A percentile compares a stretch with the other conserved stretches of the same genome.
Conservation (phyloP, 2,888 invertebrate genomes). For the Nomada fucata region DNA sequence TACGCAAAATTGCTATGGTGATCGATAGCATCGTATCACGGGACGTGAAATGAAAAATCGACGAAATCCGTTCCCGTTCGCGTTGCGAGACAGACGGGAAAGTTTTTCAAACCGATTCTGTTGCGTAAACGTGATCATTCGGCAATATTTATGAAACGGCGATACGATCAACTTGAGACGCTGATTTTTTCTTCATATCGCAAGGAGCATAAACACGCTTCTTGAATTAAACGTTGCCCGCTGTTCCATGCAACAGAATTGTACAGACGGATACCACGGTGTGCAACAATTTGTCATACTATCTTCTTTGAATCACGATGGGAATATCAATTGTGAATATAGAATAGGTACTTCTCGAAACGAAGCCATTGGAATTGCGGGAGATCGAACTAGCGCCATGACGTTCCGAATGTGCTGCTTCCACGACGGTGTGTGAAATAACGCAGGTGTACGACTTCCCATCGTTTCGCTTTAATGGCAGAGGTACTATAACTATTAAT, state of each 20-base stretch:
- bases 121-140: too few relatives aligned
- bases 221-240: too few relatives aligned
- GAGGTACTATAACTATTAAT: slow-evolving; percentile 58
- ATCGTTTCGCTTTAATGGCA: slow-evolving; percentile 44
- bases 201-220: too few relatives aligned
- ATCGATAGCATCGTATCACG: background rate
- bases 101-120: too few relatives aligned
- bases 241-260: background rate
- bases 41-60: background rate
- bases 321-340: background rate
- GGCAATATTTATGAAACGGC: too few relatives aligned
- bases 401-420: slow-evolving; percentile 30
- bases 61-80: background rate
- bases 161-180: too few relatives aligned
- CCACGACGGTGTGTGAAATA: slow-evolving; percentile 25
- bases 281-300: background rate
- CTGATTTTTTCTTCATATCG: too few relatives aligned
- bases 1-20: background rate
- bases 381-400: slow-evolving; percentile 12
- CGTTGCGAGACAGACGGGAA: background rate
- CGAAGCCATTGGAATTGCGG: background rate
- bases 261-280: background rate
- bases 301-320: background rate
- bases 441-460: slow-evolving; percentile 52
- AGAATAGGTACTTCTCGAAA: background rate